Evolutionary conservation across 1,140 invertebrate genomes (phyloP).

Genomic region (Microplitis demolitor): DNA sequence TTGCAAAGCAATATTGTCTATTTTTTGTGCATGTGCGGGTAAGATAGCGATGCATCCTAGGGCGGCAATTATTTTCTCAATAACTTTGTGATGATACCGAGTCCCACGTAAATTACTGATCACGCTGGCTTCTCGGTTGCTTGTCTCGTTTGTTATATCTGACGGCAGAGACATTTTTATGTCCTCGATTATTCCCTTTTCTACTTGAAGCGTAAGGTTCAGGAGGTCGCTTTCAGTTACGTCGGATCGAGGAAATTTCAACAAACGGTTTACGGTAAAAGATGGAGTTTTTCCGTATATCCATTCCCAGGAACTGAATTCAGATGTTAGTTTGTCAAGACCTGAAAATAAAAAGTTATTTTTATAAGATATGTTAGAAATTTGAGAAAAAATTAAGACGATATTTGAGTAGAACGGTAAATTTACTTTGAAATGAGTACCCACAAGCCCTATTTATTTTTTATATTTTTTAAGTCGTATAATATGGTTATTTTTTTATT

Average conservation of each 20-base stretch:
- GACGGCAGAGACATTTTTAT: slow-evolving; percentile 53
- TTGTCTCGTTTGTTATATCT: slow-evolving; percentile 34
- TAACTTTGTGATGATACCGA: slow-evolving; percentile 47
- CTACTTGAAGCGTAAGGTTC: slow-evolving; percentile 47
- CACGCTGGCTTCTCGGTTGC: slow-evolving; percentile 48
- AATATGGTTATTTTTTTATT: too few species aligned
- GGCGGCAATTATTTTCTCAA: slow-evolving; percentile 49
- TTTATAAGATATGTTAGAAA: too few species aligned
- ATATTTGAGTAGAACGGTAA: too few species aligned
- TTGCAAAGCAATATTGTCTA: slow-evolving; percentile 46
- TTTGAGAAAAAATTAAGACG: too few species aligned
- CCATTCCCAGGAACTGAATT: slow-evolving; percentile 85
- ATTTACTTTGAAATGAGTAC: too few species aligned
- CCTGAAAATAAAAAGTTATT: slow-evolving; percentile 59
- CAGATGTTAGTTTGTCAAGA: slow-evolving; percentile 63
- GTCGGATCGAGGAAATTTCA: slow-evolving; percentile 37
- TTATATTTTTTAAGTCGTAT: too few species aligned
- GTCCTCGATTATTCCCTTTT: slow-evolving; percentile 51
- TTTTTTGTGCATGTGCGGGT: slow-evolving; percentile 36
- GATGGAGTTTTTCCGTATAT: slow-evolving; percentile 85
- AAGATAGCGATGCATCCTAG: slow-evolving; percentile 46
- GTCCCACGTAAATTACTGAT: slow-evolving; percentile 52
- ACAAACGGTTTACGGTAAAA: slow-evolving; percentile 68
- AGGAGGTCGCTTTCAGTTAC: slow-evolving; percentile 28
- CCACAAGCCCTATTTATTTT: too few species aligned